Conservation (phyloP, 2,888 invertebrate species). For the Lutraria lutraria region DNA sequence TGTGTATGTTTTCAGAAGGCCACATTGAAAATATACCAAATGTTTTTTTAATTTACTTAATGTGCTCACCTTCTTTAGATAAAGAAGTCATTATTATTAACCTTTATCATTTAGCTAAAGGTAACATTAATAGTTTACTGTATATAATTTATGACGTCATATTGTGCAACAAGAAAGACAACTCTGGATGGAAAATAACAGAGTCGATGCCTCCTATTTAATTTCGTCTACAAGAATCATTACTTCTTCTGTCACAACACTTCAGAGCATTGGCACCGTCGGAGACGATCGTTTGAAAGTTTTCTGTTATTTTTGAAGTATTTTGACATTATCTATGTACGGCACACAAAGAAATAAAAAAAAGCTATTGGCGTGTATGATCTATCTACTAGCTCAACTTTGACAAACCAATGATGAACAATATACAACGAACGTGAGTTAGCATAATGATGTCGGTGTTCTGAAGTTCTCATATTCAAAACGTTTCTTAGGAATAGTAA, state of each 20-base stretch:
- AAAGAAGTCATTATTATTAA: too few relatives aligned
- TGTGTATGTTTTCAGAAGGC: too few relatives aligned
- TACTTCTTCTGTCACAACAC: background rate
- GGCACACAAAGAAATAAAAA: background rate
- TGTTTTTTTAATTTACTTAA: too few relatives aligned
- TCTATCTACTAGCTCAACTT: background rate
- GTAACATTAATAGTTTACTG: too few relatives aligned
- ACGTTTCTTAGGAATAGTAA: background rate
- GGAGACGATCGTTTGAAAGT: background rate
- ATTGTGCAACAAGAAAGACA: too few relatives aligned
- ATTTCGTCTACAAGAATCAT: background rate
- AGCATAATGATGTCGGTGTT: background rate
- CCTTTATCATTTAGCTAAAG: too few relatives aligned
- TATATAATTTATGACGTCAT: too few relatives aligned
- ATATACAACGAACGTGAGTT: background rate
- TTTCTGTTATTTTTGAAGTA: background rate
- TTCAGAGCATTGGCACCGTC: background rate
- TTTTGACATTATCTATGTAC: background rate
- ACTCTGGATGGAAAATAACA: too few relatives aligned
- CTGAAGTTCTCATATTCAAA: background rate
- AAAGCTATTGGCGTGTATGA: background rate
- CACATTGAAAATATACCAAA: too few relatives aligned
- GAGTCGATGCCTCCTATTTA: background rate
- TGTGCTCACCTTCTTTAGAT: too few relatives aligned
- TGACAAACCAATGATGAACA: background rate